Evolutionary conservation across 2,888 invertebrate species (phyloP).

Genomic region (Allygus modestus): DNA sequence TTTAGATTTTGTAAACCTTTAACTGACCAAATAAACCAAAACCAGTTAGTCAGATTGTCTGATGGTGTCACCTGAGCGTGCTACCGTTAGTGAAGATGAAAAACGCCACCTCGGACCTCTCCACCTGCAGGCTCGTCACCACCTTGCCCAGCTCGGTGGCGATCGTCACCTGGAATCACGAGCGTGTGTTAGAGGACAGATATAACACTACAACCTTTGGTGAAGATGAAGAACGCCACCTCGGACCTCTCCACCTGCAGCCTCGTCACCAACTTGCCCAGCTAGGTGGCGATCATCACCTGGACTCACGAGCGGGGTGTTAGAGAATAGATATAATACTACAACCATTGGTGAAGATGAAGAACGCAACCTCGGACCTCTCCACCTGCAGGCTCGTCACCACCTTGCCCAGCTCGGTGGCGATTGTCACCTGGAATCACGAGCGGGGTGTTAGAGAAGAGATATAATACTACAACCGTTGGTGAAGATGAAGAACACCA

Average conservation of each 20-base stretch:
- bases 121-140: slow-evolving; percentile 88
- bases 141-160: slow-evolving; percentile 91
- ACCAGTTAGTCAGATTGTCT: too few species aligned
- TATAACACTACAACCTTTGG: slow-evolving; percentile 82
- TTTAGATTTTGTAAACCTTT: too few species aligned
- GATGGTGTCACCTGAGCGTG: slow-evolving; percentile 71
- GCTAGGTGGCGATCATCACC: slow-evolving; percentile 91
- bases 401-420: slow-evolving; percentile 89
- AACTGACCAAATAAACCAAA: too few species aligned
- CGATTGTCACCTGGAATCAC: slow-evolving; percentile 92
- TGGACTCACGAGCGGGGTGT: too few species aligned
- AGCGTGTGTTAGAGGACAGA: slow-evolving; percentile 72
- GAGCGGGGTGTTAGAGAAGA: too few species aligned
- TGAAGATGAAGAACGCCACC: slow-evolving; percentile 91
- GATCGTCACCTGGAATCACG: slow-evolving; percentile 91
- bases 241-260: slow-evolving; percentile 90
- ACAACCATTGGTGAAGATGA: slow-evolving; percentile 90
- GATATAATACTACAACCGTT: slow-evolving; percentile 90
- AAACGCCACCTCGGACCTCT: slow-evolving; percentile 91
- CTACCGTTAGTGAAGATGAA: slow-evolving; percentile 91
- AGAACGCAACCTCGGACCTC: slow-evolving; percentile 91
- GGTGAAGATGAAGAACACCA: slow-evolving; percentile 91
- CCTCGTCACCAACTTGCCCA: slow-evolving; percentile 89
- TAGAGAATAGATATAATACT: too few species aligned
- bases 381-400: slow-evolving; percentile 90